These are phyloP conservation scores for Ptiloglossa arizonensis DNA, from an alignment of 1,140 invertebrate genomes.

Conservation along the genomic window DNA sequence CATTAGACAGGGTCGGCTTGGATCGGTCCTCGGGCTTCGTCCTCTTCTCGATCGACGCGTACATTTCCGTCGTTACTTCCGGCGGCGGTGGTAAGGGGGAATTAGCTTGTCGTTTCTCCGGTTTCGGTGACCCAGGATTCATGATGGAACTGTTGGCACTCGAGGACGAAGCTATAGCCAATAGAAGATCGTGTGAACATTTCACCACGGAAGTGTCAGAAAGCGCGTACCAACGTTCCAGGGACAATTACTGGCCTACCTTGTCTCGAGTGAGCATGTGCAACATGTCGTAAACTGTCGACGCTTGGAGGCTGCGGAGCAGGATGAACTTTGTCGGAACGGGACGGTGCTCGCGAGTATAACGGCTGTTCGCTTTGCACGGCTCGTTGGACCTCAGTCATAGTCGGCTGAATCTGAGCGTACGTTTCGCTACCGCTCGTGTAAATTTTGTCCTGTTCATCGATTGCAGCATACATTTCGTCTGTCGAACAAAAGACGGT, in stretches of 20 bases:
- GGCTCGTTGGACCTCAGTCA: slow-evolving; percentile 81
- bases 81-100: slow-evolving; percentile 91
- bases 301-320: slow-evolving; percentile 84
- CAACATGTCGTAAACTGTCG: slow-evolving; percentile 84
- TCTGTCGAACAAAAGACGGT: slow-evolving; percentile 81
- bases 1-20: slow-evolving; percentile 66
- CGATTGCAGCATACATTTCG: slow-evolving; percentile 94
- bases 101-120: slow-evolving; percentile 93
- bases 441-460: slow-evolving; percentile 89
- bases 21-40: slow-evolving; percentile 77
- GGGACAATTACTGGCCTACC: slow-evolving; percentile 74
- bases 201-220: neutral
- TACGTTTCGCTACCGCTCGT: slow-evolving; percentile 93
- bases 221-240: neutral
- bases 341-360: slow-evolving; percentile 62
- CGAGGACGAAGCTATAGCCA: slow-evolving; percentile 87
- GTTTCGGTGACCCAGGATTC: slow-evolving; percentile 90
- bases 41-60: slow-evolving; percentile 76
- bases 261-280: slow-evolving; percentile 88
- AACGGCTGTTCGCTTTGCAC: slow-evolving; percentile 78
- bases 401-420: slow-evolving; percentile 90
- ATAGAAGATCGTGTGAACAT: neutral
- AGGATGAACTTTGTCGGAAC: slow-evolving; percentile 68
- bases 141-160: slow-evolving; percentile 88
- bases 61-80: slow-evolving; percentile 70